Conservation (phyloP, 2,797 vertebrate species). For the Melanotaenia pygmaea region DNA sequence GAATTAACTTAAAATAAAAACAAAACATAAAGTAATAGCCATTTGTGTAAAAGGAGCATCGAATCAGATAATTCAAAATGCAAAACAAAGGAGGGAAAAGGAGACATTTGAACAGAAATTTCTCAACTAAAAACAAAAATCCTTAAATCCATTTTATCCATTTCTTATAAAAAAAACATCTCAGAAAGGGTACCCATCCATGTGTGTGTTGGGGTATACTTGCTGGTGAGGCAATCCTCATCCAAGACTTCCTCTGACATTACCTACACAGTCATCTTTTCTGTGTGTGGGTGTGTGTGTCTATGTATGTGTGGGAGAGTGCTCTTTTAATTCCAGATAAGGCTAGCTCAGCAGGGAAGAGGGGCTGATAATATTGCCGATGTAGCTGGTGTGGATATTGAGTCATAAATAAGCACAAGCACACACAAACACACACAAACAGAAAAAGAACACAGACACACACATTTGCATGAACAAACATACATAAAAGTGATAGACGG, state of each 20-base stretch:
- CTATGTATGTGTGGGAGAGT: slow-evolving; percentile 19
- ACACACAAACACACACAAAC: slow-evolving; percentile 34
- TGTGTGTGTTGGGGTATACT: slow-evolving; percentile 10
- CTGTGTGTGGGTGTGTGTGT: slow-evolving; percentile 24
- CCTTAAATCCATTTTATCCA: background rate
- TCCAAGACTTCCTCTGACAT: slow-evolving; percentile 65
- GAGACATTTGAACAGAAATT: slow-evolving; percentile 19
- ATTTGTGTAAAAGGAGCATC: slow-evolving; percentile 11
- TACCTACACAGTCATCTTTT: slow-evolving; percentile 60
- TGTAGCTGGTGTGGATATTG: slow-evolving; percentile 77
- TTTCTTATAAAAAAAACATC: slow-evolving; percentile 2
- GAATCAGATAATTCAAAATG: slow-evolving; percentile 16
- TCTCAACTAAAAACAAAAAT: slow-evolving; percentile 26
- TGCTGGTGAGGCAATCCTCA: slow-evolving; percentile 69
- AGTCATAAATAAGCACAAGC: slow-evolving; percentile 78
- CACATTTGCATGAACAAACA: slow-evolving; percentile 50
- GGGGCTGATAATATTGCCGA: slow-evolving; percentile 74
- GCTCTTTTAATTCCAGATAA: slow-evolving; percentile 68
- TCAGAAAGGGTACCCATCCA: slow-evolving; percentile 15
- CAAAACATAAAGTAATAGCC: background rate
- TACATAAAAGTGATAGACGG: slow-evolving; percentile 69
- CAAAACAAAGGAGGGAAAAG: slow-evolving; percentile 21
- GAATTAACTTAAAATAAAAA: too few species aligned
- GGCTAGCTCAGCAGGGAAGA: slow-evolving; percentile 74
- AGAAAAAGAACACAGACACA: slow-evolving; percentile 40